These are phyloP conservation scores for Eulimnadia texana DNA, from an alignment of 1,140 invertebrate species.

Conservation along the genomic window DNA sequence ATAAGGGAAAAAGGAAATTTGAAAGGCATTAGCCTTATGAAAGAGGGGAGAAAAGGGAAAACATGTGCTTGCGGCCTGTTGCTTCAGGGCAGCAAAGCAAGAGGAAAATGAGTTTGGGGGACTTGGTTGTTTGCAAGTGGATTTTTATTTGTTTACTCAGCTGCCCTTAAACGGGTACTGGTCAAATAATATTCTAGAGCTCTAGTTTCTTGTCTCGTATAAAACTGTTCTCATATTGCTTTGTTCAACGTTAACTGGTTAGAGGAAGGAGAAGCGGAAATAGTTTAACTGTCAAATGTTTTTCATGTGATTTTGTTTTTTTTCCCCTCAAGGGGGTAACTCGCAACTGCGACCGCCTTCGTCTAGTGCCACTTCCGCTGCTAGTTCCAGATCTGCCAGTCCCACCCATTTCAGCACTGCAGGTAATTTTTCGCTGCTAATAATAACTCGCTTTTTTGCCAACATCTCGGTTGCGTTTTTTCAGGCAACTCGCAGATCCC, in stretches of 20 bases:
- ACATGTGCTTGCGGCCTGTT: not conserved
- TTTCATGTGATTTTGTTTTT: not conserved
- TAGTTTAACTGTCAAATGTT: too few relatives aligned
- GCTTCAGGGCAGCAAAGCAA: not conserved
- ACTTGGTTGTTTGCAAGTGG: not conserved
- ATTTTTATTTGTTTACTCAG: constrained; percentile 4
- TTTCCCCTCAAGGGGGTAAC: not conserved
- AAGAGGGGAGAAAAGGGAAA: too few relatives aligned
- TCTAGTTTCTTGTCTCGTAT: not conserved
- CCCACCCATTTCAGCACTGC: constrained; percentile 4
- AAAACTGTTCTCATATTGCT: not conserved
- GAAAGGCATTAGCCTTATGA: too few relatives aligned
- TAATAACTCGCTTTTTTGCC: not conserved
- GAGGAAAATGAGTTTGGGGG: not conserved
- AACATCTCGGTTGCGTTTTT: not conserved
- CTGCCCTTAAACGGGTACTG: not conserved
- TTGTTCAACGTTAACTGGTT: not conserved
- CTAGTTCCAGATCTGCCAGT: constrained; percentile 8
- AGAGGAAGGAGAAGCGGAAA: too few relatives aligned
- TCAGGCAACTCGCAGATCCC: not conserved
- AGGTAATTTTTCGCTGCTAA: not conserved
- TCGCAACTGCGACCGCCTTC: constrained; percentile 3
- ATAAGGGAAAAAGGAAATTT: too few relatives aligned
- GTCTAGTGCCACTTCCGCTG: constrained; percentile 5
- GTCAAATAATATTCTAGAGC: not conserved